Conservation (phyloP, 2,888 invertebrate species). For the Drosophila kuntzei region DNA sequence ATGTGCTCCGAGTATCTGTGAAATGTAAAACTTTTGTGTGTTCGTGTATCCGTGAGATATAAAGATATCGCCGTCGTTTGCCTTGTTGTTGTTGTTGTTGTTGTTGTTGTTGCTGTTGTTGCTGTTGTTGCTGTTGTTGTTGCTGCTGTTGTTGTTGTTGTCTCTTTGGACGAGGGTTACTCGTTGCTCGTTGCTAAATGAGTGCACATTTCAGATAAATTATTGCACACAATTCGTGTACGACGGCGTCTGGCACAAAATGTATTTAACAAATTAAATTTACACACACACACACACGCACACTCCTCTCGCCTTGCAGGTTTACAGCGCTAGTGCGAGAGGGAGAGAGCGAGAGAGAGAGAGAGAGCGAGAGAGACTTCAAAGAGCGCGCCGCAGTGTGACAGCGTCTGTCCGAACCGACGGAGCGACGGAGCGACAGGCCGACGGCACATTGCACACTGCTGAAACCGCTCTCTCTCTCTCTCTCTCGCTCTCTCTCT, state of each 20-base stretch:
- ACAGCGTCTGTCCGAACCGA: slow-evolving; percentile 36
- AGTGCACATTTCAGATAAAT: slow-evolving; percentile 82
- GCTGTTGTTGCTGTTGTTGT: slow-evolving; percentile 29
- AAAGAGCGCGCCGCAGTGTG: slow-evolving; percentile 69
- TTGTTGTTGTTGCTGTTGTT: slow-evolving; percentile 24
- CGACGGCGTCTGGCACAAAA: slow-evolving; percentile 72
- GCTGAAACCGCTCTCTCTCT: neutral
- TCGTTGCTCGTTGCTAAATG: slow-evolving; percentile 71
- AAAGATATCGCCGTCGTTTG: slow-evolving; percentile 71
- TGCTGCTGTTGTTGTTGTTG: slow-evolving; percentile 27
- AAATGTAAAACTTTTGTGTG: slow-evolving; percentile 59
- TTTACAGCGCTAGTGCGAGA: slow-evolving; percentile 2
- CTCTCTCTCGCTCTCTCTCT: neutral
- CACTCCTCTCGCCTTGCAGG: neutral
- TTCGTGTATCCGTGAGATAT: slow-evolving; percentile 79
- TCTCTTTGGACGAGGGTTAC: slow-evolving; percentile 71
- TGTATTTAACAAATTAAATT: slow-evolving; percentile 81
- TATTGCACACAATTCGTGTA: slow-evolving; percentile 80
- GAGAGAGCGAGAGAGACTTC: slow-evolving; percentile 41
- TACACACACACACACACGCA: slow-evolving; percentile 51
- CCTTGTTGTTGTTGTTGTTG: slow-evolving; percentile 24
- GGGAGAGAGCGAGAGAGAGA: slow-evolving; percentile 3
- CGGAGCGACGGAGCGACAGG: slow-evolving; percentile 34
- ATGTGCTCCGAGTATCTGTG: slow-evolving; percentile 44
- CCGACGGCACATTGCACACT: slow-evolving; percentile 34